These are phyloP conservation scores for Telmatochromis brichardi DNA, from an alignment of 2,113 vertebrate species.

Conservation along the genomic window DNA sequence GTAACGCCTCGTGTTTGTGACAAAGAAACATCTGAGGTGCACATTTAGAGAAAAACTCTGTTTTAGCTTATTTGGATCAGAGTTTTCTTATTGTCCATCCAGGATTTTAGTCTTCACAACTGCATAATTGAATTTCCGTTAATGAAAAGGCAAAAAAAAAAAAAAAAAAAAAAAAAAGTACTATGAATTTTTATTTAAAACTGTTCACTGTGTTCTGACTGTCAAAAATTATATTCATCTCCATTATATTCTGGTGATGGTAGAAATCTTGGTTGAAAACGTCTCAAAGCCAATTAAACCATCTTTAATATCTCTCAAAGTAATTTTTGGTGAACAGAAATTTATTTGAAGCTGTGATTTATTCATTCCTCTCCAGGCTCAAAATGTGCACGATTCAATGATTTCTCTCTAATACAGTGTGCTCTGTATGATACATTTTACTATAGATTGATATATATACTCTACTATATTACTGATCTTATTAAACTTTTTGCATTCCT, in stretches of 20 bases:
- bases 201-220: background rate
- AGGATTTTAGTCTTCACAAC: background rate
- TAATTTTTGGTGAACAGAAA: background rate
- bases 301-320: background rate
- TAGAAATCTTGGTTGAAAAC: background rate
- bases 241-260: background rate
- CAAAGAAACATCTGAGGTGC: background rate
- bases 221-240: background rate
- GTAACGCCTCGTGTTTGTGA: background rate
- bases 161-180: background rate
- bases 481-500: background rate
- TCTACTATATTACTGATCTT: background rate
- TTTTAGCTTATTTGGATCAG: background rate
- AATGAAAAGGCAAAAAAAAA: background rate
- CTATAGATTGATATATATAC: background rate
- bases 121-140: background rate
- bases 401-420: background rate
- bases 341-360: background rate
- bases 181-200: background rate
- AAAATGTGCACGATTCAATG: background rate
- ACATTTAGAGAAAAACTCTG: background rate
- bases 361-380: background rate
- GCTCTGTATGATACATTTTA: background rate
- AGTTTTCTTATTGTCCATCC: background rate
- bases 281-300: background rate